These are phyloP conservation scores for Morpho helenor DNA, from an alignment of 2,888 invertebrate genomes.

Conservation along the genomic window DNA sequence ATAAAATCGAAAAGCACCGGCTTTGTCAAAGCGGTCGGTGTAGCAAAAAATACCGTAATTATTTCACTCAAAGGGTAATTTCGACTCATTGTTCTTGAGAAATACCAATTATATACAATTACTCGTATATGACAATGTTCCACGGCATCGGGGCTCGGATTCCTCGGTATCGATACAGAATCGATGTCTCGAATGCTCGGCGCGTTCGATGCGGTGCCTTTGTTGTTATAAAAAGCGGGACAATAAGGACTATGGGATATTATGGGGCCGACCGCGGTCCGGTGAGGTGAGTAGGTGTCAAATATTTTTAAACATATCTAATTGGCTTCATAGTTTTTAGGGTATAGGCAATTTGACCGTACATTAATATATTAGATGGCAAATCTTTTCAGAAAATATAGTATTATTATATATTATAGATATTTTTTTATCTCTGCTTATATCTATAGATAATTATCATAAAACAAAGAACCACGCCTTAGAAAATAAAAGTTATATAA, in stretches of 20 bases:
- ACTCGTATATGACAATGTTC: constrained; percentile 74
- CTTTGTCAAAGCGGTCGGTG: constrained; percentile 58
- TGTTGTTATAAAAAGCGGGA: constrained; percentile 53
- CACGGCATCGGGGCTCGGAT: constrained; percentile 44
- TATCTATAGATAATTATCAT: no score
- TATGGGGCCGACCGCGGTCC: constrained; percentile 35
- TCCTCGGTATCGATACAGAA: constrained; percentile 65
- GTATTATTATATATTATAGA: no score
- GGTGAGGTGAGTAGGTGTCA: constrained; percentile 52
- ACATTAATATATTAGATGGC: no score
- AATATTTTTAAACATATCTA: constrained; percentile 34
- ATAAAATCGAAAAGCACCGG: constrained; percentile 51
- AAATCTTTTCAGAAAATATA: no score
- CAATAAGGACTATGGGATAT: constrained; percentile 56
- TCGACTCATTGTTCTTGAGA: constrained; percentile 75
- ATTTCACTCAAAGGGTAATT: constrained; percentile 74
- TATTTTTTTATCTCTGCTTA: no score
- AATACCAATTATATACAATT: constrained; percentile 79
- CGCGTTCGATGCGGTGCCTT: constrained; percentile 37
- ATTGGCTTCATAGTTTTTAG: constrained; percentile 15
- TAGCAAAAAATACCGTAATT: constrained; percentile 65
- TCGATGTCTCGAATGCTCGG: constrained; percentile 59
- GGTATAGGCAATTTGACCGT: not conserved
- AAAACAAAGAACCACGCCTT: no score
- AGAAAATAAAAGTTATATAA: no score